Evolutionary conservation across 2,113 vertebrate genomes (phyloP).

Genomic region (Eurypyga helias): DNA sequence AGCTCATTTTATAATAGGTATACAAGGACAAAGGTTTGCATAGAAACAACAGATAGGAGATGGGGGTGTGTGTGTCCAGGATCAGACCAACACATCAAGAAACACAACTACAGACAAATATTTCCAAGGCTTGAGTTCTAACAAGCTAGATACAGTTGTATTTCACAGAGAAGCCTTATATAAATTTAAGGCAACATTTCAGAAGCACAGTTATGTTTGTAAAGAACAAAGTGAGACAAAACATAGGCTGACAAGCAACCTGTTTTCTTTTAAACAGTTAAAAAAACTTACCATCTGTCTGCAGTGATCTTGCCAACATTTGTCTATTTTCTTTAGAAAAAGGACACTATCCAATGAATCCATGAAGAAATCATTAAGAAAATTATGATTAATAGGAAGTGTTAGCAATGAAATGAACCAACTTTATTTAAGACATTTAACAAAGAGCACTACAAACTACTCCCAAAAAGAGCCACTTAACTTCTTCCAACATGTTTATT

Average conservation of each 20-base stretch:
- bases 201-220: neutral
- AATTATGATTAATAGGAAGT: neutral
- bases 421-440: neutral
- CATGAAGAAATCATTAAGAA: slow-evolving; percentile 85
- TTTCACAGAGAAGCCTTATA: neutral
- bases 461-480: neutral
- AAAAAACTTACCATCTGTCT: slow-evolving; percentile 93
- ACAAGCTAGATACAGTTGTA: neutral
- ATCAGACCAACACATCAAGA: neutral
- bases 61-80: neutral
- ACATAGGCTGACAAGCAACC: neutral
- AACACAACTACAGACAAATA: neutral
- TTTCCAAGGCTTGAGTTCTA: neutral
- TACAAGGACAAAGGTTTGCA: neutral
- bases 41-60: neutral
- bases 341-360: slow-evolving; percentile 98
- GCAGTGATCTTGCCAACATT: slow-evolving; percentile 99
- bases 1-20: neutral
- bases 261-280: neutral
- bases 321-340: slow-evolving; percentile 99
- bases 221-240: neutral
- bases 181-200: neutral
- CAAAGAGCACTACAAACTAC: neutral
- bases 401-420: neutral
- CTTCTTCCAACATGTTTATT: neutral